phyloP scores from a whole-genome alignment of 2,888 invertebrate genomes.

The Lochmaea capreae region DNA sequence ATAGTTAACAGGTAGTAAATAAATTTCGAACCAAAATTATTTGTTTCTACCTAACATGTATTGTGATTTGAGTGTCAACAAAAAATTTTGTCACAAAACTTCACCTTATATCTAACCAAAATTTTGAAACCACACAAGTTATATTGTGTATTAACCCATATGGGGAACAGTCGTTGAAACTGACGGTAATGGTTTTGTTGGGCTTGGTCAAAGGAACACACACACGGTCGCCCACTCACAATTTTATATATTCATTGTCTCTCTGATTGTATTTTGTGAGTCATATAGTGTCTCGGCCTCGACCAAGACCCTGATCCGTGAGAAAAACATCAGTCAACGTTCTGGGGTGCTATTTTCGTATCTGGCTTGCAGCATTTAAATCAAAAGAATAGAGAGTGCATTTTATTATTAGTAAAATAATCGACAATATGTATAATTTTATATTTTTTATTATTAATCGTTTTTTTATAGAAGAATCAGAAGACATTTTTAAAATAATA shows the following conservation, averaged over 20 bases:
- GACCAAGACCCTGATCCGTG: constrained; percentile 29
- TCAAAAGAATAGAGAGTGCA: constrained; percentile 4
- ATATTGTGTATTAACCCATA: constrained; percentile 10
- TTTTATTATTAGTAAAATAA: neutral
- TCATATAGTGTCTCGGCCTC: constrained; percentile 44
- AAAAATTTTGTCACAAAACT: neutral
- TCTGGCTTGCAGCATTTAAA: constrained; percentile 1
- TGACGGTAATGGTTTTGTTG: constrained; percentile 49
- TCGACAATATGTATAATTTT: too few species aligned
- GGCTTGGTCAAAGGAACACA: constrained; percentile 50
- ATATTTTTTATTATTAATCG: too few species aligned
- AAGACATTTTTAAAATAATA: too few species aligned
- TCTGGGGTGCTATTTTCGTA: constrained; percentile 26
- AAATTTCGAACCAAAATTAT: neutral
- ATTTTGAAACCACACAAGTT: constrained; percentile 1
- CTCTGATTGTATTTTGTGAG: constrained; percentile 38
- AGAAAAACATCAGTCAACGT: constrained; percentile 33
- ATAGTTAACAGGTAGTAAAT: too few species aligned
- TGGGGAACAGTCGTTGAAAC: constrained; percentile 30
- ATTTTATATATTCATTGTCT: constrained; percentile 48
- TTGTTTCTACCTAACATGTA: neutral
- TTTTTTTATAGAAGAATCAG: too few species aligned
- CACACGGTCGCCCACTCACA: constrained; percentile 46
- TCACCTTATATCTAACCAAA: neutral
- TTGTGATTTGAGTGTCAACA: neutral